A percentile compares a stretch with the other conserved stretches of the same genome.
phyloP scores from a whole-genome alignment of 1,140 invertebrate genomes.

The Temnothorax longispinosus region DNA sequence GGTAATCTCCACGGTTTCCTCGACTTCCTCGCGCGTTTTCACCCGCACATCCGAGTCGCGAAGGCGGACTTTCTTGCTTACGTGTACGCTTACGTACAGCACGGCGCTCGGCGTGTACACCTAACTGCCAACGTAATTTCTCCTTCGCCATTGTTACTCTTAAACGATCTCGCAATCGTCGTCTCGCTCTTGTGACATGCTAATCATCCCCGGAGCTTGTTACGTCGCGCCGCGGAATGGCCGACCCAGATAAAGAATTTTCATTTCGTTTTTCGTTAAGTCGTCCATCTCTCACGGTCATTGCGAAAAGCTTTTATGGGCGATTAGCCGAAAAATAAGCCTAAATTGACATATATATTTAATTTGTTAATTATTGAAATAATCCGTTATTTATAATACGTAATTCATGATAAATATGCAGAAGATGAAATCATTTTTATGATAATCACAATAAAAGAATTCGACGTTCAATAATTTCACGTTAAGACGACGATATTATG shows the following conservation, averaged over 20 bases:
- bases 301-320: not conserved
- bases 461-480: not conserved
- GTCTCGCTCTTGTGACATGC: slow-evolving; percentile 70
- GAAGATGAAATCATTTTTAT: not conserved
- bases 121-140: slow-evolving; percentile 71
- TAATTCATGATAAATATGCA: not conserved
- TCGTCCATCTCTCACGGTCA: not conserved
- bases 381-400: not conserved
- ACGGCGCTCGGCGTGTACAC: slow-evolving; percentile 35
- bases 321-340: not conserved
- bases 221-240: slow-evolving; percentile 56
- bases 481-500: not conserved
- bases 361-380: not conserved
- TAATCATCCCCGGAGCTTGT: slow-evolving; percentile 73
- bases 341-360: not conserved
- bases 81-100: slow-evolving; percentile 52
- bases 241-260: slow-evolving; percentile 68
- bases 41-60: slow-evolving; percentile 30
- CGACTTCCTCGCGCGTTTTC: slow-evolving; percentile 54
- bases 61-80: slow-evolving; percentile 52
- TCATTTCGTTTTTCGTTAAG: slow-evolving; percentile 29
- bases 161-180: slow-evolving; percentile 72
- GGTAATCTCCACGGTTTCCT: slow-evolving; percentile 12
- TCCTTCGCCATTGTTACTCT: slow-evolving; percentile 73
- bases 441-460: not conserved